Evolutionary conservation across 2,113 vertebrate species (phyloP).

Genomic region (Hemibates koningsi): DNA sequence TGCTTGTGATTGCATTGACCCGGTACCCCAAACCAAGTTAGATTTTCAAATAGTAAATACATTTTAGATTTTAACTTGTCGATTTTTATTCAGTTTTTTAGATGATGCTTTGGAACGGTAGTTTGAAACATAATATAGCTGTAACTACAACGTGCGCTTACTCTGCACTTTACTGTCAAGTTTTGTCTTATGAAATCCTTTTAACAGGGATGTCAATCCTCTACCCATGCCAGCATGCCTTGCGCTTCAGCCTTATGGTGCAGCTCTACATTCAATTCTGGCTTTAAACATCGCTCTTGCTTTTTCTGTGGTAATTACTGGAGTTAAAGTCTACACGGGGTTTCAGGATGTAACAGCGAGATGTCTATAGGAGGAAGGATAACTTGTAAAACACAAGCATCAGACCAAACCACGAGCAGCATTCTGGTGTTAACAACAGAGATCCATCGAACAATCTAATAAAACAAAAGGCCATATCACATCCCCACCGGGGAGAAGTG

Average conservation of each 20-base stretch:
- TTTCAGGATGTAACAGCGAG: not conserved
- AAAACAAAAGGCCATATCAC: conserved; percentile 18
- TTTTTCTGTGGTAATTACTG: not conserved
- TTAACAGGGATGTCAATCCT: not conserved
- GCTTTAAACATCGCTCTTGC: not conserved
- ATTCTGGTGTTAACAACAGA: not conserved
- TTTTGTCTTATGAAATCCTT: not conserved
- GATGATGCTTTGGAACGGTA: not conserved
- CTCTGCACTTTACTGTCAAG: not conserved
- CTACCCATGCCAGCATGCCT: not conserved
- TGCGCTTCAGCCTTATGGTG: not conserved
- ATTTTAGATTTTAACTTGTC: not conserved
- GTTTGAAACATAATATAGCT: not conserved
- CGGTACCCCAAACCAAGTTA: not conserved
- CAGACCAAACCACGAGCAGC: not conserved
- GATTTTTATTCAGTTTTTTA: not conserved
- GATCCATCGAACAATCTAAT: conserved; percentile 18
- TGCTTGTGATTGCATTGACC: not conserved
- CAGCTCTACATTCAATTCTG: not conserved
- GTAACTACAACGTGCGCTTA: not conserved
- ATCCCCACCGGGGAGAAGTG: not conserved
- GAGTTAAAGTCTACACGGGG: not conserved
- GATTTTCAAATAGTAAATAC: not conserved
- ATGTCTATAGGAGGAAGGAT: not conserved
- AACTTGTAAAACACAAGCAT: not conserved